Evolutionary conservation across 2,797 vertebrate species (phyloP), one percentile per base, ranked within the genome.

Genomic region (Florisuga fusca): DNA sequence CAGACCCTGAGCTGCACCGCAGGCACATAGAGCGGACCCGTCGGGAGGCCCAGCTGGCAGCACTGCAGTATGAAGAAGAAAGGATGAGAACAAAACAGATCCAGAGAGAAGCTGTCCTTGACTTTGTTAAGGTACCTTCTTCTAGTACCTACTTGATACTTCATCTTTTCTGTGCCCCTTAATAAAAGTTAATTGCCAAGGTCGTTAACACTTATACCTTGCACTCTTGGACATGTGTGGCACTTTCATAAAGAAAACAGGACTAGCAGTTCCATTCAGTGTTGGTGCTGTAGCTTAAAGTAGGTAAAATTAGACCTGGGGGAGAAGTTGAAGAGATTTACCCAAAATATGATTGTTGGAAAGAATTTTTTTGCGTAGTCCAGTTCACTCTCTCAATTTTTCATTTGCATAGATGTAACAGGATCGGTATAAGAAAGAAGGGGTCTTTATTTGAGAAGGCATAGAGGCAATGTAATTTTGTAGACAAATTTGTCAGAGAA

Each of bases 11-110:
- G 58, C 77, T 95, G 61, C 97, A 97, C 9, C 97, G 90, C 89
- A 97, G 94, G 86, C 97, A 96, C 89, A 87, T 99, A 33, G 99
- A 99, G 97, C 98, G 97, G 10, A 95, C 99, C 38, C 98, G 99
- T 12, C 98, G 98, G 87, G 99, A 99, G 94, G 99, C 99, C 15
- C 99, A 99, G 84, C 97, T 99, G 3, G 99, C 99, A 2, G 99
- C 99, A 0, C 97, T 98, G 8, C 98, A 98, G 96, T 99, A 99
- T 6, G 99, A 99, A 55, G 99, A 99, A 61, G 99, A 99, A 96
- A 98, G 99, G 87, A 98, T 98, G 90, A 98, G 97, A 94, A 98
- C 96, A 6, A 98, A 98, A 43, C 95, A 98, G 31, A 95, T 98
- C 54, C 98, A 98, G 92, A 98, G 97, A 95, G 98, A 99, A 48